These are phyloP conservation scores for Lophotis ruficrista DNA, from an alignment of 2,113 vertebrate genomes.

Conservation along the genomic window DNA sequence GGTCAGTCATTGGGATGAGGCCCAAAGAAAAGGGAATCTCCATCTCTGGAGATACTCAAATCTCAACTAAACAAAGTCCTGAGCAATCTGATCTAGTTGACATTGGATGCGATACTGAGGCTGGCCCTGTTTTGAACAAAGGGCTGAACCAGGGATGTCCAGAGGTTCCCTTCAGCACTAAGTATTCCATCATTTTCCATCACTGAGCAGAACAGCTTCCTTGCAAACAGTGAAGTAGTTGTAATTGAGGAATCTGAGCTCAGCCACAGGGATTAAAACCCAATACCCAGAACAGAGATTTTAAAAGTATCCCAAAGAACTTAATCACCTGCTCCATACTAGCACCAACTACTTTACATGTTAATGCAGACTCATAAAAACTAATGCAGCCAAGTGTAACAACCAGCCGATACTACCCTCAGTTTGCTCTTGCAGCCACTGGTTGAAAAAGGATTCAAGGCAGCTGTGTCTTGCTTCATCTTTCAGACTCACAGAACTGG, in stretches of 20 bases:
- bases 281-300: neutral
- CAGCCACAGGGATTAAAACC: neutral
- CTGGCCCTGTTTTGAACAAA: neutral
- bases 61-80: neutral
- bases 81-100: neutral
- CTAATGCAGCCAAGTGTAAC: neutral
- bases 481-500: neutral
- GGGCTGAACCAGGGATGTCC: neutral
- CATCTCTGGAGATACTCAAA: neutral
- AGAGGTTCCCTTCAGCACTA: neutral
- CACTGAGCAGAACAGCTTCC: neutral
- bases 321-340: neutral
- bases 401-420: neutral
- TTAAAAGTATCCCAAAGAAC: neutral
- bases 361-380: neutral
- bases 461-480: neutral
- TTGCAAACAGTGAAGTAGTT: neutral
- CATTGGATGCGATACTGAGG: neutral
- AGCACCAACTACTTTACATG: neutral
- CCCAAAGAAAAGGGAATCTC: neutral
- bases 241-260: neutral
- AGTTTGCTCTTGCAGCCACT: neutral
- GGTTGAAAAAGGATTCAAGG: neutral
- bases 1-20: neutral
- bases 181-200: neutral